Percentiles rank a stretch among this genome's conserved stretches.
These are phyloP conservation scores for Nematolebias whitei DNA, from an alignment of 2,113 vertebrate species.

Conservation along the genomic window DNA sequence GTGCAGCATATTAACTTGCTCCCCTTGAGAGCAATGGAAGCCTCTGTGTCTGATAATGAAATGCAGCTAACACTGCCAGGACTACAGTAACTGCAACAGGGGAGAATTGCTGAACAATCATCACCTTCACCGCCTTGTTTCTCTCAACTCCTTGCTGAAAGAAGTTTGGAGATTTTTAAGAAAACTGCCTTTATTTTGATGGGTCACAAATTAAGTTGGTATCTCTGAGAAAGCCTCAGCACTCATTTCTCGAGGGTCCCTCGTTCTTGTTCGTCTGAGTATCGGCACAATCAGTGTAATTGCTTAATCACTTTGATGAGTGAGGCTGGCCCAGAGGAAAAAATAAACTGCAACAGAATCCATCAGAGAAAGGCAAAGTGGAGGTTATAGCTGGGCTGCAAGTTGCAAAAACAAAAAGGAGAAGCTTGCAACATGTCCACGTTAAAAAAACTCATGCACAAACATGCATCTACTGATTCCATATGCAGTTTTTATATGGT, in stretches of 20 bases:
- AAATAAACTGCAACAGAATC: constrained; percentile 49
- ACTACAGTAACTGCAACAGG: neutral
- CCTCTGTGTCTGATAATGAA: neutral
- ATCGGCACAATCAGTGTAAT: constrained; percentile 73
- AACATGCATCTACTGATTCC: neutral
- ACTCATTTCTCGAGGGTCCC: constrained; percentile 66
- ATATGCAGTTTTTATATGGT: neutral
- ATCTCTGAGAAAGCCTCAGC: constrained; percentile 69
- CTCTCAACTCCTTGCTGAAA: constrained; percentile 26
- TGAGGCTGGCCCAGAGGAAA: constrained; percentile 57
- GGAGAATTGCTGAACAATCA: neutral
- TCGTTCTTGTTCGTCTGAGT: constrained; percentile 56
- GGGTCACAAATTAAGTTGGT: constrained; percentile 69
- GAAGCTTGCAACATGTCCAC: neutral
- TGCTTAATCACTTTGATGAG: constrained; percentile 76
- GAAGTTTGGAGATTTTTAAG: constrained; percentile 37
- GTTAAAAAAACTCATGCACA: constrained; percentile 1
- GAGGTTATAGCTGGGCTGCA: constrained; percentile 13
- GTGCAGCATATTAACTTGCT: constrained; percentile 18
- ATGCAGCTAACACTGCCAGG: neutral
- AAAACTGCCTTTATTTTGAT: constrained; percentile 63
- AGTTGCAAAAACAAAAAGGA: neutral
- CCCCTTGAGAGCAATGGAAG: neutral
- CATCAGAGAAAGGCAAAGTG: constrained; percentile 48
- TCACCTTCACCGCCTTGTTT: neutral